These are phyloP conservation scores for Luperina nickerlii DNA, from an alignment of 2,888 invertebrate species.

Conservation along the genomic window DNA sequence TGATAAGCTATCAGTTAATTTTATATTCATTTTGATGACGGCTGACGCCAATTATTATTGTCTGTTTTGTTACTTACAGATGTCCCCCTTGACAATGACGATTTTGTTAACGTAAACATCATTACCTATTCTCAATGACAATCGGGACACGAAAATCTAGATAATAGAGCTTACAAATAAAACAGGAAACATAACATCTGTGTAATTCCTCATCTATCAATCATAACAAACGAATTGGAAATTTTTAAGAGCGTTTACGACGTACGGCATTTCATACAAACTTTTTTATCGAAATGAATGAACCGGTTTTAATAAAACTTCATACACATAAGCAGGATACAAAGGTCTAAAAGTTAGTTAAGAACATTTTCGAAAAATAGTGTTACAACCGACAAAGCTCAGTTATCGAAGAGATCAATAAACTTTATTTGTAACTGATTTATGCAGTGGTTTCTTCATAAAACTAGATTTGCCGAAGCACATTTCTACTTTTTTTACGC, in stretches of 20 bases:
- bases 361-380: too few relatives aligned
- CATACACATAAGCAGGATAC: too few relatives aligned
- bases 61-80: conserved; percentile 6
- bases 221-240: background rate
- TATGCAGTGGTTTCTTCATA: too few relatives aligned
- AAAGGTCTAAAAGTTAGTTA: too few relatives aligned
- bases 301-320: too few relatives aligned
- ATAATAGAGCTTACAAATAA: background rate
- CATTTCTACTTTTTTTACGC: too few relatives aligned
- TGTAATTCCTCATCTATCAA: background rate
- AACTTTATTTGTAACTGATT: too few relatives aligned
- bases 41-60: conserved; percentile 17
- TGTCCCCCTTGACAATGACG: conserved; percentile 17
- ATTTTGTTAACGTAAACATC: conserved; percentile 44
- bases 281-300: too few relatives aligned
- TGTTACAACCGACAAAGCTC: too few relatives aligned
- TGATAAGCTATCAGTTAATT: conserved; percentile 53
- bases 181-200: background rate
- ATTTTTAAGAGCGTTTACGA: background rate
- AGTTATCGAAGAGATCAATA: too few relatives aligned
- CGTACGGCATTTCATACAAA: too few relatives aligned
- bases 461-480: too few relatives aligned
- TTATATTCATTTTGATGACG: conserved; percentile 22
- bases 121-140: conserved; percentile 35
- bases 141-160: conserved; percentile 14